phyloP scores from a whole-genome alignment of 1,140 invertebrate species.

The Sinella curviseta region DNA sequence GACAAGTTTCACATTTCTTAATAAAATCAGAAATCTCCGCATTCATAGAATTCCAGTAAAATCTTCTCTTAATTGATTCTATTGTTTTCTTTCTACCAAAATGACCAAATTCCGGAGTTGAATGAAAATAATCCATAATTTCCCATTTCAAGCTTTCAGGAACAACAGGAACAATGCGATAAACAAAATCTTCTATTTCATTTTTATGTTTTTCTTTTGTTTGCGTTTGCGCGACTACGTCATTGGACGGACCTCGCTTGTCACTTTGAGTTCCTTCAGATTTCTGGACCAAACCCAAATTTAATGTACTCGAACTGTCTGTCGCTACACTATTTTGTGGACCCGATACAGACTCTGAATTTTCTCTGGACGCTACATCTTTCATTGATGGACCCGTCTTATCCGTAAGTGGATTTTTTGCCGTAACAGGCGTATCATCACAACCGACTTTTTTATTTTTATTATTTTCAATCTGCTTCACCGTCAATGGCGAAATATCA shows the following conservation, averaged over 20 bases:
- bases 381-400: too few relatives aligned
- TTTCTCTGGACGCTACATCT: too few relatives aligned
- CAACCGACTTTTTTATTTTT: not conserved
- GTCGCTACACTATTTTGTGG: not conserved
- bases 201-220: not conserved
- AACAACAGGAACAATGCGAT: slow-evolving; percentile 10
- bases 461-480: too few relatives aligned
- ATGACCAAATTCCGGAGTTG: slow-evolving; percentile 1
- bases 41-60: slow-evolving; percentile 28
- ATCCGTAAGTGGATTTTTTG: too few relatives aligned
- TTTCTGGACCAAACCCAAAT: too few relatives aligned
- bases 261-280: not conserved
- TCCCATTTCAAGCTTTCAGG: not conserved
- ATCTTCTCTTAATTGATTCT: slow-evolving; percentile 6
- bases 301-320: not conserved
- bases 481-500: not conserved
- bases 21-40: slow-evolving; percentile 30
- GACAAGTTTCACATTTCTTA: slow-evolving; percentile 30
- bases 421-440: too few relatives aligned
- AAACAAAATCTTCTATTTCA: not conserved
- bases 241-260: not conserved
- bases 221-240: not conserved
- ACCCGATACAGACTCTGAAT: not conserved
- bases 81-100: too few relatives aligned
- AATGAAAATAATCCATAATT: slow-evolving; percentile 31